Conservation (phyloP, 2,888 invertebrate genomes). For the Apotomis betuletana region DNA sequence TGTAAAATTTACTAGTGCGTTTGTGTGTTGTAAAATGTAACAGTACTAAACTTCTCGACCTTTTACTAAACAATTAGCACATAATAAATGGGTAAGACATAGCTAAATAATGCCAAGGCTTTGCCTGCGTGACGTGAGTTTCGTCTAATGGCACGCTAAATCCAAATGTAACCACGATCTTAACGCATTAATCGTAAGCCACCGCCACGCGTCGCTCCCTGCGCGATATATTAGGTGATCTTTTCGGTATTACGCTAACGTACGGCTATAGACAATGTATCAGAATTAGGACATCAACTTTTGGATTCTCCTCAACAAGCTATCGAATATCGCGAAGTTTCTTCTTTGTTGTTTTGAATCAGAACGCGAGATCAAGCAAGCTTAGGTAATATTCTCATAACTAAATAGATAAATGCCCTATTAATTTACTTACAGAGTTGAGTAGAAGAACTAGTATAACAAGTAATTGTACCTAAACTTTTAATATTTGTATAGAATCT, state of each 20-base stretch:
- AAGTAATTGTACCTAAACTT: too few species aligned
- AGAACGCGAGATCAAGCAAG: neutral
- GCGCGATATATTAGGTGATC: conserved; percentile 38
- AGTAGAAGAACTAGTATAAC: too few species aligned
- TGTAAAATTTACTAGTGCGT: neutral
- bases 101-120: conserved; percentile 38
- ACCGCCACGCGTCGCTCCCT: conserved; percentile 18
- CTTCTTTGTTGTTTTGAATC: neutral
- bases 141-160: conserved; percentile 41
- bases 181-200: conserved; percentile 41
- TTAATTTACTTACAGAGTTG: too few species aligned
- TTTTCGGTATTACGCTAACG: conserved; percentile 29
- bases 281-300: conserved; percentile 18
- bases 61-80: conserved; percentile 22
- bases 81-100: conserved; percentile 34
- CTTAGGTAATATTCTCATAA: too few species aligned
- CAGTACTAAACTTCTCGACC: neutral
- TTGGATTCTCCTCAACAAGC: neutral
- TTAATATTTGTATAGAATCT: too few species aligned
- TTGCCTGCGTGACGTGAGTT: conserved; percentile 40
- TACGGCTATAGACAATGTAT: conserved; percentile 14
- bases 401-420: too few species aligned
- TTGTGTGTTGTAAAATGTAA: neutral
- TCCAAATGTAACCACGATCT: conserved; percentile 40
- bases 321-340: neutral